These are phyloP conservation scores for Xanthia togata DNA, from an alignment of 2,888 invertebrate species.

Conservation along the genomic window DNA sequence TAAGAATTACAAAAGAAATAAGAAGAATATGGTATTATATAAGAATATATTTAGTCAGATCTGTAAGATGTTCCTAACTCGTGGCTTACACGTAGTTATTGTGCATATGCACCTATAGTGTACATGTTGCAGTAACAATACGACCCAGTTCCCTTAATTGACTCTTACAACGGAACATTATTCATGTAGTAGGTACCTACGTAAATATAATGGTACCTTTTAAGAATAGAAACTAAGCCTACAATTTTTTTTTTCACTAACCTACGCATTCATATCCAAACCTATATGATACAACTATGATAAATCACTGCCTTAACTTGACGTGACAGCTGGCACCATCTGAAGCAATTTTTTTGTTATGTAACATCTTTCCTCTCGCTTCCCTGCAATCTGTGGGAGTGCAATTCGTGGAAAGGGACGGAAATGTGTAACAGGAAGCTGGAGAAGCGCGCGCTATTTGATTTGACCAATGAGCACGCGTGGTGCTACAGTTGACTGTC, in stretches of 20 bases:
- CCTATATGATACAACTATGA: neutral
- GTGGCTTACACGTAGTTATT: neutral
- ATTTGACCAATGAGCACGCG: too few relatives aligned
- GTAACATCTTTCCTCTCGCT: too few relatives aligned
- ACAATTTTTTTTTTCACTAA: too few relatives aligned
- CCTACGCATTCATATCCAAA: neutral
- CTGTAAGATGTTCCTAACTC: neutral
- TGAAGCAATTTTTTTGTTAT: too few relatives aligned
- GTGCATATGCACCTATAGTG: neutral
- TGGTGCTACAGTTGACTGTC: too few relatives aligned
- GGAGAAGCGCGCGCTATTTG: too few relatives aligned
- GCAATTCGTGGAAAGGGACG: too few relatives aligned
- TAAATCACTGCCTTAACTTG: neutral
- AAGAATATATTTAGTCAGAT: neutral
- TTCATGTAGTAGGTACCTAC: neutral
- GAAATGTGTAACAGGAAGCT: too few relatives aligned
- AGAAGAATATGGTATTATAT: too few relatives aligned
- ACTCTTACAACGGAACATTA: neutral
- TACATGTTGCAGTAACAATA: neutral
- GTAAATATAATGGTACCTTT: slow-evolving; percentile 15
- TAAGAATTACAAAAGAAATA: too few relatives aligned
- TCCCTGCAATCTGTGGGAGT: too few relatives aligned
- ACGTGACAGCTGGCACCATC: neutral
- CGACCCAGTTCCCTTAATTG: slow-evolving; percentile 51
- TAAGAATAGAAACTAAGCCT: neutral